A percentile compares a stretch with the other conserved stretches of the same genome.
Conservation (phyloP, 37 sponge, comb jelly and placozoan genomes). For the Cladorhizidae sp. region DNA sequence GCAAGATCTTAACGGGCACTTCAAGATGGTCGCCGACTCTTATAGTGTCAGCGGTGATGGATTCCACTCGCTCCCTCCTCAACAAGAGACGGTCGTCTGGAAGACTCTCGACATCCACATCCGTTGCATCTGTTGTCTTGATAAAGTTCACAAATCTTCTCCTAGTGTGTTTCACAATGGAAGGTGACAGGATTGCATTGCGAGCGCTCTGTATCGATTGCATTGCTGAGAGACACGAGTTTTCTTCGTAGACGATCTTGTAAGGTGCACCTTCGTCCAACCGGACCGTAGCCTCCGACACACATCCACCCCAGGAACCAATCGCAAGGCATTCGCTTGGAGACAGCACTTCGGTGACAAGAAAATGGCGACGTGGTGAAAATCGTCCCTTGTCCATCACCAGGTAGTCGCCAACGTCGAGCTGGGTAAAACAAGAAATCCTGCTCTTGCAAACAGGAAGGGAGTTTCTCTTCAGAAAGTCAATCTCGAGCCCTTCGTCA, state of each 20-base stretch:
- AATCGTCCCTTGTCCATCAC: constrained; percentile 14
- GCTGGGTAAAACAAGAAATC: constrained; percentile 32
- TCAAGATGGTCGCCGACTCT: constrained; percentile 37
- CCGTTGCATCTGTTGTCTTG: constrained; percentile 13
- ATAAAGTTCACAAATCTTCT: constrained; percentile 31
- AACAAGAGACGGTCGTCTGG: constrained; percentile 24
- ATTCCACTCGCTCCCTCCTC: constrained; percentile 18
- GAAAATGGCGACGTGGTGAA: constrained; percentile 12
- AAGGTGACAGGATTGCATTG: background rate
- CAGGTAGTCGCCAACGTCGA: constrained; percentile 42
- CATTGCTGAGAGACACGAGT: constrained; percentile 6
- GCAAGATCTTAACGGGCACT: background rate
- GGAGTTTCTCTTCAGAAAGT: constrained; percentile 15
- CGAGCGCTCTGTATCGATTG: constrained; percentile 10
- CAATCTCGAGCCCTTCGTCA: constrained; percentile 39
- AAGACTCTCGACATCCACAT: constrained; percentile 27
- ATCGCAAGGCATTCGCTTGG: constrained; percentile 4
- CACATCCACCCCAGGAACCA: constrained; percentile 17
- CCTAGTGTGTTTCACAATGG: background rate
- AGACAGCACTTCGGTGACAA: constrained; percentile 21
- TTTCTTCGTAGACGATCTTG: constrained; percentile 15
- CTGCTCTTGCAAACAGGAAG: constrained; percentile 35
- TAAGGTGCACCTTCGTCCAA: constrained; percentile 1
- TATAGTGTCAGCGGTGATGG: background rate
- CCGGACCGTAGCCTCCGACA: background rate